Conservation (phyloP, 2,888 invertebrate species). For the Nomada fucata region DNA sequence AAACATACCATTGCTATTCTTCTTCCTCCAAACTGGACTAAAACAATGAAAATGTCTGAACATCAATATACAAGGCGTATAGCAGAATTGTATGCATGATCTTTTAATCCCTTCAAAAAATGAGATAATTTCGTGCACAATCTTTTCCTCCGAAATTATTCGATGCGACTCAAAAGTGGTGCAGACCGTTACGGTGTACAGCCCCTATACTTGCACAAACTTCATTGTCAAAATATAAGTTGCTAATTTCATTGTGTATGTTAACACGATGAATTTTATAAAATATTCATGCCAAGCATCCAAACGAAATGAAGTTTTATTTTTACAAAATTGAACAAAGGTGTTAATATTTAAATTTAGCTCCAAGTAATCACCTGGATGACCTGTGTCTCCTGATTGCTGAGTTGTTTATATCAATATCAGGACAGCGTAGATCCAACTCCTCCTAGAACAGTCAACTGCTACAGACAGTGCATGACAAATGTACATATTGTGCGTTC, state of each 20-base stretch:
- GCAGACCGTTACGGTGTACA: too few species aligned
- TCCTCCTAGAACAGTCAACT: conserved; percentile 81
- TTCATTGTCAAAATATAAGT: neutral
- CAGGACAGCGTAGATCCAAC: conserved; percentile 81
- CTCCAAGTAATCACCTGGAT: conserved; percentile 76
- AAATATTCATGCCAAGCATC: too few species aligned
- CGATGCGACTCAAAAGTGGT: too few species aligned
- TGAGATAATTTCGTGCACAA: too few species aligned
- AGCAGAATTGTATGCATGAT: too few species aligned
- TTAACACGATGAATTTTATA: too few species aligned
- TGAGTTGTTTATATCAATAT: conserved; percentile 77
- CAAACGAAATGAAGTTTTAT: too few species aligned
- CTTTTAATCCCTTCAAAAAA: too few species aligned
- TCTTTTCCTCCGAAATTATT: too few species aligned
- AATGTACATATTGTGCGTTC: too few species aligned
- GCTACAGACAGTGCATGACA: conserved; percentile 77
- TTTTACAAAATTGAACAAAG: neutral
- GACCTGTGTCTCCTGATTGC: conserved; percentile 77
- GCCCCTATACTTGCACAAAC: conserved; percentile 8
- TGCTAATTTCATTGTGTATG: too few species aligned
- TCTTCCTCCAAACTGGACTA: conserved; percentile 84
- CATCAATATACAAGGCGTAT: conserved; percentile 55
- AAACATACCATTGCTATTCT: conserved; percentile 82
- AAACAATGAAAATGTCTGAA: conserved; percentile 76
- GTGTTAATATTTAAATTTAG: neutral